Evolutionary conservation across 92 coral and sea anemone species (phyloP), one percentile per base, ranked within the genome.

Genomic region (Parazoanthus darwini): DNA sequence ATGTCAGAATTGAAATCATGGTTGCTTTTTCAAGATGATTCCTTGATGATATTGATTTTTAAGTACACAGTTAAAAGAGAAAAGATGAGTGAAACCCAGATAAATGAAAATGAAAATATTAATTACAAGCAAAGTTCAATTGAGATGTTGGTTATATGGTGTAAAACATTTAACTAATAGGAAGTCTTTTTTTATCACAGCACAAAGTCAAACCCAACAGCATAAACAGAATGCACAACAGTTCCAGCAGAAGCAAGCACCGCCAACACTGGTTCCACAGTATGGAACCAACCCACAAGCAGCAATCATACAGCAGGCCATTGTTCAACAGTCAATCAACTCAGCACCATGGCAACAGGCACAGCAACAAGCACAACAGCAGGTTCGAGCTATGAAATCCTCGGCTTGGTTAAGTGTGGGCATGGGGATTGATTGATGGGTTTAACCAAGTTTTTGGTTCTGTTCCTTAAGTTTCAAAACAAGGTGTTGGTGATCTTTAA

Each of bases 261-360:
- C 29, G 16, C 78, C 87, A 15, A 44, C 77, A 4, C 79, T 79
- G 23, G 88, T 85, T 37, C 90, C 87, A 0, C 93, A 82, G 18
- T 79, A 38, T 26, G 72, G 86, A 25, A 70, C 94, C 37, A 91
- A 91, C 82, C 90, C 98, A 5, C 98, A 96, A 80, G 94, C 96
- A 25, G 96, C 95, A n/a, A 85, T 96, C 44, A 98, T 96, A 16
- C 98, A 96, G 35, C 99, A 96, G 86, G 99, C 99, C 43, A 93
- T 95, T 84, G 99, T 96, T 68, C 99, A 96, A 70, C 99, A 96
- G 90, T 97, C 99, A 80, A 97, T 97, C 92, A 96, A 97, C 88
- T 94, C 99, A 87, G 99, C 99, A 59, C 99, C 99, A 90, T 97
- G 99, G 99, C 99, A 97, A 88, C 99, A 94, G 75, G 91, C 97